Conservation (phyloP, 2,797 vertebrate genomes). For the Sylvia borin region DNA sequence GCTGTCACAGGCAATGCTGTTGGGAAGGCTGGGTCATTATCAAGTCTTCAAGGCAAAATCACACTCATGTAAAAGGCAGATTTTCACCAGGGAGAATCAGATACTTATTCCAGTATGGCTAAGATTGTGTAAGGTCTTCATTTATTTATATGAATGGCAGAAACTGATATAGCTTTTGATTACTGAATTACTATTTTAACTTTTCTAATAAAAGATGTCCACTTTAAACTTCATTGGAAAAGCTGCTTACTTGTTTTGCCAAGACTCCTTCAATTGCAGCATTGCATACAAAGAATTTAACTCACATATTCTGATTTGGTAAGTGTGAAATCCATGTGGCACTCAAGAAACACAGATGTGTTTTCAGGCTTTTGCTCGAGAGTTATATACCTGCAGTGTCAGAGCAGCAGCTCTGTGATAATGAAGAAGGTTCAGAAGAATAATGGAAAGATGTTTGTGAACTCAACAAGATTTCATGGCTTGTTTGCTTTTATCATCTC, state of each 20-base stretch:
- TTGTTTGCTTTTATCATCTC: background rate
- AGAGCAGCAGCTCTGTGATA: background rate
- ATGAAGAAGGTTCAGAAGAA: background rate
- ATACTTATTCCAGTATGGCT: background rate
- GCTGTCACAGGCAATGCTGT: background rate
- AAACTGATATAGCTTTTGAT: background rate
- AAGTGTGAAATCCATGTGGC: background rate
- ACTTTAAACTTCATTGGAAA: background rate
- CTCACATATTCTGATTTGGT: background rate
- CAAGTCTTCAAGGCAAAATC: background rate
- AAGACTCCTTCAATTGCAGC: background rate
- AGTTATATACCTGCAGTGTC: background rate
- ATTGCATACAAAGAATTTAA: background rate
- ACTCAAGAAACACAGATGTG: fast-evolving
- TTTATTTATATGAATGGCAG: background rate
- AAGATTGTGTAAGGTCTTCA: background rate
- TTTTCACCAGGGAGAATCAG: background rate
- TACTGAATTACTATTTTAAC: background rate
- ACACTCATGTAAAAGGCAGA: background rate
- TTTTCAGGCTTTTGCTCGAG: background rate
- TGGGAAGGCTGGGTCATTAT: background rate
- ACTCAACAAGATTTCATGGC: background rate
- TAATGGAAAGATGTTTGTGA: background rate
- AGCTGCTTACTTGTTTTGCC: background rate
- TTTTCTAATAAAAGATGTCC: background rate